Evolutionary conservation across 2,797 vertebrate genomes (phyloP).

Genomic region (Leucoraja ocellata): DNA sequence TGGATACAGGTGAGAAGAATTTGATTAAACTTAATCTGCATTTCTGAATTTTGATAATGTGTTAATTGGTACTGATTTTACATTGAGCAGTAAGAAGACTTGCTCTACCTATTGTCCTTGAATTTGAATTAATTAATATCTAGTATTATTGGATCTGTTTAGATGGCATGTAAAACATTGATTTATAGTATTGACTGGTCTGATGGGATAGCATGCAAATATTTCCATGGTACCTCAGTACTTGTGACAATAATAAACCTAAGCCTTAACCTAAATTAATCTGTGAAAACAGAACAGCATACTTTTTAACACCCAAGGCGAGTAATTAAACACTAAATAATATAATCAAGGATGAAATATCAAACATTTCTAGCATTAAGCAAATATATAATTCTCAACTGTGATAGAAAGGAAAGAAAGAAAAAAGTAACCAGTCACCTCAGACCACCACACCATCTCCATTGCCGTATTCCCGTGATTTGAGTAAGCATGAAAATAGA

Average conservation of each 20-base stretch:
- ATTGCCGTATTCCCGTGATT: neutral
- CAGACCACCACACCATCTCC: neutral
- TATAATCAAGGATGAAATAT: neutral
- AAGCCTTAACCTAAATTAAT: neutral
- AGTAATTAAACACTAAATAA: neutral
- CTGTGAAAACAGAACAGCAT: neutral
- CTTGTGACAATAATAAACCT: too few species aligned
- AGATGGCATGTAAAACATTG: too few species aligned
- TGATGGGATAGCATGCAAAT: too few species aligned
- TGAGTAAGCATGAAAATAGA: neutral
- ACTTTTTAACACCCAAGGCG: neutral
- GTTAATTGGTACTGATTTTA: neutral
- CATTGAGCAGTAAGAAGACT: neutral
- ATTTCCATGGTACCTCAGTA: too few species aligned
- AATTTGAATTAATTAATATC: too few species aligned
- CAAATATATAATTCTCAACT: neutral
- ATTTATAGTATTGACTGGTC: too few species aligned
- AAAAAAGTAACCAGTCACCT: neutral
- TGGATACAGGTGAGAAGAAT: too few species aligned
- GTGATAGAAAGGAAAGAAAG: neutral
- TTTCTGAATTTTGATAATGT: neutral
- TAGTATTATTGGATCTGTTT: too few species aligned
- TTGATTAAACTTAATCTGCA: neutral
- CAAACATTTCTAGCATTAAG: neutral
- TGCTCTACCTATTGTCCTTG: neutral